These are phyloP conservation scores for Drosophila histrio DNA, from an alignment of 2,888 invertebrate genomes.

Conservation along the genomic window DNA sequence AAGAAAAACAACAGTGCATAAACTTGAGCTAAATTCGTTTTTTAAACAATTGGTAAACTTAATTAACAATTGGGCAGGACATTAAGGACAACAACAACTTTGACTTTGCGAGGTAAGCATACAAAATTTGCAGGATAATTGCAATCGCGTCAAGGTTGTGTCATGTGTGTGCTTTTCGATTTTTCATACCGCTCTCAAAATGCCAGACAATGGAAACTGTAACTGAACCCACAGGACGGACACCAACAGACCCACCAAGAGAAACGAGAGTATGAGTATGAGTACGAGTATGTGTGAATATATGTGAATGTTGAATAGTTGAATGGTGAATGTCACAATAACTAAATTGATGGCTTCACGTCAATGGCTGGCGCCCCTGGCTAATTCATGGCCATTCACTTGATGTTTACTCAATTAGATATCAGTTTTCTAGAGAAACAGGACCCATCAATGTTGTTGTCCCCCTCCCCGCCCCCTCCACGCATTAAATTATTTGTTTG, in stretches of 20 bases:
- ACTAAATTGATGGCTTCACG: conserved; percentile 31
- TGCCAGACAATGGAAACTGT: conserved; percentile 32
- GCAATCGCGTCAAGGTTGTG: conserved; percentile 61
- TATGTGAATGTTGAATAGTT: conserved; percentile 6
- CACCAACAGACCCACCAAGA: conserved; percentile 10
- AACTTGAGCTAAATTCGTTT: neutral
- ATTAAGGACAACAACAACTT: neutral
- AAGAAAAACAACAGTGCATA: conserved; percentile 7
- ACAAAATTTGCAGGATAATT: conserved; percentile 40
- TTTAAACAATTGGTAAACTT: neutral
- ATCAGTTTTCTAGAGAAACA: conserved; percentile 63
- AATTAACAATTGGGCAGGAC: neutral
- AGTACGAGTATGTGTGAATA: neutral
- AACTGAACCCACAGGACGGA: conserved; percentile 35
- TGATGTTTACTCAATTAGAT: conserved; percentile 73
- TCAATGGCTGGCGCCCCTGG: conserved; percentile 11
- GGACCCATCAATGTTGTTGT: conserved; percentile 16
- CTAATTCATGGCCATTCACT: conserved; percentile 49
- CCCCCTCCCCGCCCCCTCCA: neutral
- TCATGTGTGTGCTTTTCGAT: conserved; percentile 66
- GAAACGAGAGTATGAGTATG: neutral
- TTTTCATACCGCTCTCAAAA: conserved; percentile 49
- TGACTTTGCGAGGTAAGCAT: conserved; percentile 37
- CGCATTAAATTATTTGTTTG: conserved; percentile 47
- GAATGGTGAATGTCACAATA: conserved; percentile 28